phyloP scores from a whole-genome alignment of 2,888 invertebrate genomes.

The Escarpia spicata region DNA sequence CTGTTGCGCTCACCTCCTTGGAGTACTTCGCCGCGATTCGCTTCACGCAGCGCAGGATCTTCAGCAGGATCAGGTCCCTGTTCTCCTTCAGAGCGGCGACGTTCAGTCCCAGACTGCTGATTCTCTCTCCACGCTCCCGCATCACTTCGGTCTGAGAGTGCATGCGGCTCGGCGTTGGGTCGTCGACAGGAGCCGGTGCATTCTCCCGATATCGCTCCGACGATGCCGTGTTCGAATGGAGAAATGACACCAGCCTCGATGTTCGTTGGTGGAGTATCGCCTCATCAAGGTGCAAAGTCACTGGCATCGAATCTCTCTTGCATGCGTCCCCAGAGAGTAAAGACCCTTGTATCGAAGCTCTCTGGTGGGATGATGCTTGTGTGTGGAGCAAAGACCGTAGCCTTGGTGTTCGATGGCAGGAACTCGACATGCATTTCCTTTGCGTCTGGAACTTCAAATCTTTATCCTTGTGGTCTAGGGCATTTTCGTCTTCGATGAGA shows the following conservation, averaged over 20 bases:
- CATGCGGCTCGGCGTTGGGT: neutral
- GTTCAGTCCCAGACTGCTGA: neutral
- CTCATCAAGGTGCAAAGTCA: too few relatives aligned
- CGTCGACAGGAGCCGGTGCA: neutral
- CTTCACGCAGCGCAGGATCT: neutral
- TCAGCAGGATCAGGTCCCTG: neutral
- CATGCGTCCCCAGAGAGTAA: too few relatives aligned
- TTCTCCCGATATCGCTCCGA: neutral
- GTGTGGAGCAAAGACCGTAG: too few relatives aligned
- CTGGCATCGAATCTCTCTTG: too few relatives aligned
- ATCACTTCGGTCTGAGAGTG: neutral
- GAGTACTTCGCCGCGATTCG: neutral
- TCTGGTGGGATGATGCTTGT: too few relatives aligned
- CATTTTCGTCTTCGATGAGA: neutral
- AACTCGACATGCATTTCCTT: too few relatives aligned
- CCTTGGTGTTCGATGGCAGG: too few relatives aligned
- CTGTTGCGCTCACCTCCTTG: neutral
- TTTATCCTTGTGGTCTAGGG: neutral
- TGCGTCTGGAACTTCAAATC: too few relatives aligned
- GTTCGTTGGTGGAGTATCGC: neutral
- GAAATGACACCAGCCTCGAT: neutral
- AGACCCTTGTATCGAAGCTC: too few relatives aligned
- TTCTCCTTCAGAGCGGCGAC: neutral
- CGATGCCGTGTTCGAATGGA: neutral
- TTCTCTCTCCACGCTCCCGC: neutral